phyloP scores from a whole-genome alignment of 2,888 invertebrate genomes.

The Epinotia brunnichana region DNA sequence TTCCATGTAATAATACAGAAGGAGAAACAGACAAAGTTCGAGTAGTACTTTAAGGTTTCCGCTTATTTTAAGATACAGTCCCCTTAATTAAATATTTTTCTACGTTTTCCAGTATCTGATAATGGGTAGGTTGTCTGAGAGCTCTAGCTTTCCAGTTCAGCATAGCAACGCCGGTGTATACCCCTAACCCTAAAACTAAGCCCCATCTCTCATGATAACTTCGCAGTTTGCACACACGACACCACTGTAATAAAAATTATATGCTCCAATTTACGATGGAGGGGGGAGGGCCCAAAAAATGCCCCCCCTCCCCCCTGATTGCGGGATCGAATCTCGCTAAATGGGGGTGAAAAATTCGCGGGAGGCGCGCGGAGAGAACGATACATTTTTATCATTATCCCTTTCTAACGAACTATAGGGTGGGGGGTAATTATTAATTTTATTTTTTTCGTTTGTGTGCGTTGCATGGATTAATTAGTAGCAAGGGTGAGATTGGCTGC shows the following conservation, averaged over 20 bases:
- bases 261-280: slow-evolving; percentile 83
- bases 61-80: neutral
- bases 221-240: slow-evolving; percentile 49
- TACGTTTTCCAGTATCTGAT: neutral
- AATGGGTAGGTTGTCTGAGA: no score
- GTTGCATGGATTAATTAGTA: slow-evolving; percentile 32
- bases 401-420: slow-evolving; percentile 55
- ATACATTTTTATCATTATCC: slow-evolving; percentile 55
- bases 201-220: slow-evolving; percentile 48
- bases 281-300: slow-evolving; percentile 66
- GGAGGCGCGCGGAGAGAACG: slow-evolving; percentile 46
- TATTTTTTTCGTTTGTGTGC: slow-evolving; percentile 46
- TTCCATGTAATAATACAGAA: neutral
- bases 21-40: neutral
- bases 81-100: neutral
- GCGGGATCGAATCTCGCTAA: slow-evolving; percentile 55
- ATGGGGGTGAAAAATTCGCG: slow-evolving; percentile 51
- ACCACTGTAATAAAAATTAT: slow-evolving; percentile 81
- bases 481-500: slow-evolving; percentile 4
- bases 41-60: neutral
- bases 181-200: slow-evolving; percentile 30
- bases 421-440: slow-evolving; percentile 51
- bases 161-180: neutral
- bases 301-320: slow-evolving; percentile 59
- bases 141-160: neutral